Percentiles rank a stretch among this genome's conserved stretches.
These are phyloP conservation scores for Nemapogon koenigi DNA, from an alignment of 2,888 invertebrate genomes.

Conservation along the genomic window DNA sequence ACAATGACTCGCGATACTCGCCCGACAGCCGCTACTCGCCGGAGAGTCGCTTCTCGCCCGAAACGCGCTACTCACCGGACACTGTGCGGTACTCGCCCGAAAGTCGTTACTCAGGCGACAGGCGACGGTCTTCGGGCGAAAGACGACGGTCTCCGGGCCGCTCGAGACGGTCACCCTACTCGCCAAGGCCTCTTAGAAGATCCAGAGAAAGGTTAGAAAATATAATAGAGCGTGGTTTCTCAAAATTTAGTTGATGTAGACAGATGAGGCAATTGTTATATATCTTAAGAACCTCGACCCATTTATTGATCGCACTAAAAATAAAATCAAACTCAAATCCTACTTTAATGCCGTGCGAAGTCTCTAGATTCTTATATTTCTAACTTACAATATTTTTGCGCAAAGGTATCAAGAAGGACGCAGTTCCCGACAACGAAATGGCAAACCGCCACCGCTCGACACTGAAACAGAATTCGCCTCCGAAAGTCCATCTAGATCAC, in stretches of 20 bases:
- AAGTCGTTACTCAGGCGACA: slow-evolving; percentile 36
- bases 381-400: too few species aligned
- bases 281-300: too few species aligned
- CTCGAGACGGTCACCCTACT: slow-evolving; percentile 26
- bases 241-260: too few species aligned
- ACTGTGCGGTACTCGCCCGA: slow-evolving; percentile 60
- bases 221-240: too few species aligned
- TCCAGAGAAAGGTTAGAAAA: slow-evolving; percentile 8
- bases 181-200: slow-evolving; percentile 22
- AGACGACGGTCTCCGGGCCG: slow-evolving; percentile 20
- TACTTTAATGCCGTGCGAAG: too few species aligned
- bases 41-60: slow-evolving; percentile 51
- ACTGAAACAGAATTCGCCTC: slow-evolving; percentile 75
- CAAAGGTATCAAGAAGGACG: slow-evolving; percentile 42
- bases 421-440: slow-evolving; percentile 27
- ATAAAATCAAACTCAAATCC: too few species aligned
- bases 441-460: slow-evolving; percentile 34
- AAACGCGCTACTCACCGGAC: slow-evolving; percentile 30
- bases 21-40: slow-evolving; percentile 56
- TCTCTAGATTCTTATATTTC: too few species aligned
- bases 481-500: slow-evolving; percentile 63
- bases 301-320: too few species aligned
- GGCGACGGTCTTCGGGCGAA: slow-evolving; percentile 27
- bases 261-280: too few species aligned
- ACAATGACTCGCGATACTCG: slow-evolving; percentile 56